A percentile compares a stretch with the other conserved stretches of the same genome.
phyloP scores from a whole-genome alignment of 1,140 invertebrate genomes.

The Leptinotarsa undecemlineata region DNA sequence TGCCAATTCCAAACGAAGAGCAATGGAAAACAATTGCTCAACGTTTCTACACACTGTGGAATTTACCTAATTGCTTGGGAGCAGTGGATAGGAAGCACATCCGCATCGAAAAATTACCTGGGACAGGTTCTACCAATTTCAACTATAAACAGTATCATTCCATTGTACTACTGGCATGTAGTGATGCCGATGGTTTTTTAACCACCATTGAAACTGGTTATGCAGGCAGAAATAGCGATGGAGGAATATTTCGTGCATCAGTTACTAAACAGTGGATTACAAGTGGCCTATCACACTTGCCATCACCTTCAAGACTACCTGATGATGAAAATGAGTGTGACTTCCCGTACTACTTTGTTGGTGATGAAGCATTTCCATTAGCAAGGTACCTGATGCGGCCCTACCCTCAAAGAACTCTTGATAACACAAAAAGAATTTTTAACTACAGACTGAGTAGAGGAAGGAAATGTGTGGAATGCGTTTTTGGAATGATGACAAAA shows the following conservation, averaged over 20 bases:
- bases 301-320: neutral
- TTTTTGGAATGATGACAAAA: slow-evolving; percentile 32
- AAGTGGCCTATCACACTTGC: neutral
- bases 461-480: slow-evolving; percentile 52
- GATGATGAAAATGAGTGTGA: neutral
- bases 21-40: slow-evolving; percentile 23
- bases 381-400: slow-evolving; percentile 50
- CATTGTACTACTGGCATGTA: slow-evolving; percentile 22
- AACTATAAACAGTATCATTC: slow-evolving; percentile 32
- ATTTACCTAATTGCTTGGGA: slow-evolving; percentile 1
- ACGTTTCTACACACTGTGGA: slow-evolving; percentile 19
- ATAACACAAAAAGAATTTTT: slow-evolving; percentile 32
- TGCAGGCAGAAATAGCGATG: slow-evolving; percentile 34
- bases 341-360: slow-evolving; percentile 55
- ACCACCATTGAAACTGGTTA: slow-evolving; percentile 35
- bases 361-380: slow-evolving; percentile 57
- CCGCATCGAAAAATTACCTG: slow-evolving; percentile 25
- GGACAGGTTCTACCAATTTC: slow-evolving; percentile 29
- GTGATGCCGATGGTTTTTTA: slow-evolving; percentile 21
- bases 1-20: slow-evolving; percentile 15
- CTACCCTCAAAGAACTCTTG: slow-evolving; percentile 12
- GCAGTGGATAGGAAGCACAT: slow-evolving; percentile 4
- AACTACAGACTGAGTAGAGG: slow-evolving; percentile 49
- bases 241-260: slow-evolving; percentile 26
- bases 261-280: slow-evolving; percentile 18